Base-by-base conservation (phyloP, 1,140 invertebrate genomes). In the Eriosoma lanigerum region DNA sequence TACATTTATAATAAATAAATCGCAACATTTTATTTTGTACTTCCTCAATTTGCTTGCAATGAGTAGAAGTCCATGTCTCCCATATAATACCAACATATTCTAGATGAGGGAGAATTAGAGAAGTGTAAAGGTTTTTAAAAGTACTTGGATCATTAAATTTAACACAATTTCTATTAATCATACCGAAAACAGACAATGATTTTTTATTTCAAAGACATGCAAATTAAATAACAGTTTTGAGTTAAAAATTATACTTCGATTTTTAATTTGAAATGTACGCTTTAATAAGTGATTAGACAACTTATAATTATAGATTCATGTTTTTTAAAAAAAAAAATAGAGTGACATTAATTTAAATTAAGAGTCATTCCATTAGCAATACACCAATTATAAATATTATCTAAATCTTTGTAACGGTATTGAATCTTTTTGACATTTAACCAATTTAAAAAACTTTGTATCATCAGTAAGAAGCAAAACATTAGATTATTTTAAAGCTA, bases 11-110 rank as follows among this genome's bases (percentile, higher is more conserved):
- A 3, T 3, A 62, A 62, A 62, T 62, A 32, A 12, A 62, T n/a
- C 60, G 8, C 4, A 62, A 29, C 8, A 62, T 15, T 26, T 62
- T 62, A 32, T 62, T 29, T 29, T 62, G 10, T 5, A 62, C 26
- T 29, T 32, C 26, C 32, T 62, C 60, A 62, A 62, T 62, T 32
- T 29, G 60, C n/a, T n/a, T n/a, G n/a, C n/a, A n/a, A n/a, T n/a
- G n/a, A n/a, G n/a, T n/a, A n/a, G n/a, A n/a, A n/a, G n/a, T n/a
- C n/a, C n/a, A n/a, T n/a, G n/a, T n/a, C n/a, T n/a, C n/a, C n/a
- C n/a, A n/a, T n/a, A n/a, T n/a, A n/a, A n/a, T n/a, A n/a, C n/a
- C n/a, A n/a, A n/a, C n/a, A n/a, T n/a, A n/a, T n/a, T n/a, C n/a
- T n/a, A n/a, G n/a, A n/a, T n/a, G n/a, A n/a, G n/a, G n/a, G n/a